phyloP scores from a whole-genome alignment of 2,113 vertebrate species.

The Ochotona curzoniae region DNA sequence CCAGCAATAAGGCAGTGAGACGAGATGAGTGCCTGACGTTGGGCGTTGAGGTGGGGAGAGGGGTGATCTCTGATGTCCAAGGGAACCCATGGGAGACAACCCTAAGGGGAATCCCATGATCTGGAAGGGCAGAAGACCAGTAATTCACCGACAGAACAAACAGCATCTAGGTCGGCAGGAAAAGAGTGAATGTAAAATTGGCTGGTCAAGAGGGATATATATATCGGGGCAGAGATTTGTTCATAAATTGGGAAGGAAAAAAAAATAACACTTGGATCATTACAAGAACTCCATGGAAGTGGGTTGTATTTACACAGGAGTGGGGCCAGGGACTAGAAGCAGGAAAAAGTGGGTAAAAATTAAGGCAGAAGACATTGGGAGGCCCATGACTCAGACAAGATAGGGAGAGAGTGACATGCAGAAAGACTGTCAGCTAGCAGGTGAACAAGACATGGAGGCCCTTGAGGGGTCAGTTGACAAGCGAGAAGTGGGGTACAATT shows the following conservation, averaged over 20 bases:
- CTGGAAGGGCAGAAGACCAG: neutral
- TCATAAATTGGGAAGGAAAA: neutral
- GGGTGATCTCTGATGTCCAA: neutral
- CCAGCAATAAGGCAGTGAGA: neutral
- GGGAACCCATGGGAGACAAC: rapidly evolving
- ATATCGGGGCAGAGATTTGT: neutral
- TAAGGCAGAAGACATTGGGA: neutral
- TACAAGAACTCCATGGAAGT: neutral
- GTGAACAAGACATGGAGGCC: neutral
- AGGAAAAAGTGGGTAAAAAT: neutral
- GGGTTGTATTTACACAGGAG: rapidly evolving
- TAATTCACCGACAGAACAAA: neutral
- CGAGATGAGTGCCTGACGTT: neutral
- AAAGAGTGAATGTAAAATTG: neutral
- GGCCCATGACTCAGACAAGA: rapidly evolving
- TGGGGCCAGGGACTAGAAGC: rapidly evolving
- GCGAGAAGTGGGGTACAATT: rapidly evolving
- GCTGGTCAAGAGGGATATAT: neutral
- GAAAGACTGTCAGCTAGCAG: neutral
- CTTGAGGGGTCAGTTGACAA: neutral
- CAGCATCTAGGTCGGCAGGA: neutral
- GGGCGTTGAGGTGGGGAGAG: too few relatives aligned
- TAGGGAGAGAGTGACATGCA: too few relatives aligned
- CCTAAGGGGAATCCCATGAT: neutral
- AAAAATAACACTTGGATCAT: neutral